phyloP scores from a whole-genome alignment of 2,113 vertebrate species.

The Salvelinus namaycush region DNA sequence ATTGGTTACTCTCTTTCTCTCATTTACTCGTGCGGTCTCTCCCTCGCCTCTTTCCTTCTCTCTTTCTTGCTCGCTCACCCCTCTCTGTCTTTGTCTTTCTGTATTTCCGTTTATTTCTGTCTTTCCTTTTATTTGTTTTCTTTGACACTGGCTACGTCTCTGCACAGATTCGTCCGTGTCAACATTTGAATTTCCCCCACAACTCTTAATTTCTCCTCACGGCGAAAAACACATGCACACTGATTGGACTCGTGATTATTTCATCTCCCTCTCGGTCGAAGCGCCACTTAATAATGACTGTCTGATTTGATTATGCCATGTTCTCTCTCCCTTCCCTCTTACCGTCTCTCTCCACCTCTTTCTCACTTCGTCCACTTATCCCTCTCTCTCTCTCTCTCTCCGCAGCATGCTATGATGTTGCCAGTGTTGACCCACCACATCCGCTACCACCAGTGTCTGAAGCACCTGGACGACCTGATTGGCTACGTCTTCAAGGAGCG shows the following conservation, averaged over 20 bases:
- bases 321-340: slow-evolving; percentile 11
- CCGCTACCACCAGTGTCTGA: slow-evolving; percentile 97
- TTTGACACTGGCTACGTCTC: background rate
- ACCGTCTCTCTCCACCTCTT: background rate
- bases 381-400: slow-evolving; percentile 10
- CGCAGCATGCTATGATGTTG: slow-evolving; percentile 98
- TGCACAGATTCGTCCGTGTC: slow-evolving; percentile 33
- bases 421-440: slow-evolving; percentile 98
- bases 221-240: slow-evolving; percentile 8
- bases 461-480: slow-evolving; percentile 94
- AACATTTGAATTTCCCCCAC: slow-evolving; percentile 55
- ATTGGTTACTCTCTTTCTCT: background rate
- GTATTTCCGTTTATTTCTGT: background rate
- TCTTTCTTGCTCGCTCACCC: slow-evolving; percentile 19
- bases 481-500: slow-evolving; percentile 95
- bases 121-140: background rate
- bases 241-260: slow-evolving; percentile 69
- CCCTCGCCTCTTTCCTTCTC: background rate
- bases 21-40: background rate
- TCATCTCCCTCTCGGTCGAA: slow-evolving; percentile 67
- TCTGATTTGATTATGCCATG: slow-evolving; percentile 68
- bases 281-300: slow-evolving; percentile 72
- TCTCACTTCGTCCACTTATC: slow-evolving; percentile 28
- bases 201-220: slow-evolving; percentile 42
- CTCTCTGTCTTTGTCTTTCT: background rate